phyloP scores from a whole-genome alignment of 1,140 invertebrate genomes.

The Bombyx mandarina region DNA sequence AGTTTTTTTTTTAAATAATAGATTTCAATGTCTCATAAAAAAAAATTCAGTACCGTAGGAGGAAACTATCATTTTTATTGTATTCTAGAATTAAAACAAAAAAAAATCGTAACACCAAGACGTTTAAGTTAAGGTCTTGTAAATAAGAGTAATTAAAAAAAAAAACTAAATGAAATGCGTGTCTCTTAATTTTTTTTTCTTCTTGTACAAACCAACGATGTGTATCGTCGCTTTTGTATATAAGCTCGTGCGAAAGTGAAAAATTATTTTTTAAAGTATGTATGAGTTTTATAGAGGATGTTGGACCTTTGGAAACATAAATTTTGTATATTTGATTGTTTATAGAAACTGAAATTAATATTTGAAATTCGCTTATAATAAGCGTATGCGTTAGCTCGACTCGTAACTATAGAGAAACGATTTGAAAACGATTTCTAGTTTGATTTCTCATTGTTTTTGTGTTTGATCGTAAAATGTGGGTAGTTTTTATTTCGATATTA shows the following conservation, averaged over 20 bases:
- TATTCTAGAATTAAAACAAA: conserved; percentile 41
- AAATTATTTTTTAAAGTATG: neutral
- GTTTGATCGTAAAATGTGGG: neutral
- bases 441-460: neutral
- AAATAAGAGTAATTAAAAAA: conserved; percentile 22
- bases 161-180: conserved; percentile 26
- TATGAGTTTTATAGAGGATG: too few relatives aligned
- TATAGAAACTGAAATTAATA: too few relatives aligned
- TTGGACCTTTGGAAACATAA: too few relatives aligned
- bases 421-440: too few relatives aligned
- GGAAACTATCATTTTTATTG: conserved; percentile 42
- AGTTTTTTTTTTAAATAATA: neutral
- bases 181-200: conserved; percentile 28
- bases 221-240: conserved; percentile 38
- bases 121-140: conserved; percentile 33
- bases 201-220: conserved; percentile 46
- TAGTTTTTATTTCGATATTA: neutral
- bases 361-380: too few relatives aligned
- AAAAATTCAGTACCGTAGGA: neutral
- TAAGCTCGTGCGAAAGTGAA: conserved; percentile 6
- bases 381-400: too few relatives aligned
- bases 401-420: too few relatives aligned
- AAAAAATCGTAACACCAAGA: conserved; percentile 54
- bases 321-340: too few relatives aligned
- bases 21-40: conserved; percentile 12